These are phyloP conservation scores for Theocolax elegans DNA, from an alignment of 1,140 invertebrate genomes.

Conservation along the genomic window DNA sequence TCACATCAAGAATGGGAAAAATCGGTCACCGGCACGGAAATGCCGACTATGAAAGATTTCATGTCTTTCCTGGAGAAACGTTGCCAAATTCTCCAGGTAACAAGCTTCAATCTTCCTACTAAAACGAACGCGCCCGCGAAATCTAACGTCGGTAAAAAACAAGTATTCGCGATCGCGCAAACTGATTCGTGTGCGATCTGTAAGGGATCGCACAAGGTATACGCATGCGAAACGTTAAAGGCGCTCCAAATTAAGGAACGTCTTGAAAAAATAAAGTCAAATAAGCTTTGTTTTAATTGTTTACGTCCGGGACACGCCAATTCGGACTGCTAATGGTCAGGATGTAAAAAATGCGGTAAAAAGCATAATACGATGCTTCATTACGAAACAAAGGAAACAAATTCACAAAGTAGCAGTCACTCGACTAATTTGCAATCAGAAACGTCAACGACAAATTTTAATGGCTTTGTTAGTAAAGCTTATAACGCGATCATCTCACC, in stretches of 20 bases:
- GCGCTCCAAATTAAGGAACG: background rate
- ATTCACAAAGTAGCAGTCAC: background rate
- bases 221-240: background rate
- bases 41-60: background rate
- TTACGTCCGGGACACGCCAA: background rate
- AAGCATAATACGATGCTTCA: background rate
- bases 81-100: slow-evolving; percentile 49
- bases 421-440: background rate
- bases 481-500: background rate
- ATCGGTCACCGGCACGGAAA: background rate
- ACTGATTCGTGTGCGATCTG: background rate
- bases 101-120: background rate
- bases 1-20: background rate
- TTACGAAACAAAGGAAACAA: background rate
- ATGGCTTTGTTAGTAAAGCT: background rate
- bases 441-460: background rate
- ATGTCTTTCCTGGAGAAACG: slow-evolving; percentile 16
- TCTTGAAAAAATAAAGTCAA: background rate
- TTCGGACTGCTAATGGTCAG: background rate
- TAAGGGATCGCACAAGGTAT: background rate
- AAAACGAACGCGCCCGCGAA: background rate
- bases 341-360: slow-evolving; percentile 3
- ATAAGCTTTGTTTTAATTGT: slow-evolving; percentile 2
- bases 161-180: background rate
- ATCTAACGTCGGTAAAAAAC: slow-evolving; percentile 6